Evolutionary conservation across 2,888 invertebrate species (phyloP).

Genomic region (Augochlorella aurata): DNA sequence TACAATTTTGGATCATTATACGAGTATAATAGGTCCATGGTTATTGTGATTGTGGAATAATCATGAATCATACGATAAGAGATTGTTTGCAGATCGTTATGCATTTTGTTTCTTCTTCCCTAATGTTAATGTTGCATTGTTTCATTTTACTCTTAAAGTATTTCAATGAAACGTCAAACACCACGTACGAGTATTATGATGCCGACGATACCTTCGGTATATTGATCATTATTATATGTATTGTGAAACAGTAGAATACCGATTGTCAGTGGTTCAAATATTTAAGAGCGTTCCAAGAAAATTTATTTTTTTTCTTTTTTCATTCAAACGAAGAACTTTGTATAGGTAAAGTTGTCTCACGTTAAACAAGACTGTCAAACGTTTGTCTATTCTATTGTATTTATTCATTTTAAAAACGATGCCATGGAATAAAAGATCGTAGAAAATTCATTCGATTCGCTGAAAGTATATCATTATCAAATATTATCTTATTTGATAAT

Average conservation of each 20-base stretch:
- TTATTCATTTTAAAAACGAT: not conserved
- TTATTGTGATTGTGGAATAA: not conserved
- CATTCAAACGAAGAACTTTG: not conserved
- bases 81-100: not conserved
- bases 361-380: not conserved
- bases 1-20: not conserved
- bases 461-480: not conserved
- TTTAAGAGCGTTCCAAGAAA: not conserved
- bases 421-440: not conserved
- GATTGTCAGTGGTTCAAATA: constrained; percentile 22
- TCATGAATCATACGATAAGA: not conserved
- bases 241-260: constrained; percentile 1
- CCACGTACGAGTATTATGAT: not conserved
- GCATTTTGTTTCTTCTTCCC: not conserved
- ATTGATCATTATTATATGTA: not conserved
- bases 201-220: not conserved
- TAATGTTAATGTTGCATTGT: not conserved
- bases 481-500: not conserved
- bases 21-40: not conserved
- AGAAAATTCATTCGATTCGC: not conserved
- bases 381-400: not conserved
- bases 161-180: not conserved
- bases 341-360: not conserved
- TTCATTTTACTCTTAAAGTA: constrained; percentile 5
- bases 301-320: not conserved